Percentiles rank a stretch among this genome's conserved stretches.
Conservation (phyloP, 2,888 invertebrate species). For the Merodon equestris region DNA sequence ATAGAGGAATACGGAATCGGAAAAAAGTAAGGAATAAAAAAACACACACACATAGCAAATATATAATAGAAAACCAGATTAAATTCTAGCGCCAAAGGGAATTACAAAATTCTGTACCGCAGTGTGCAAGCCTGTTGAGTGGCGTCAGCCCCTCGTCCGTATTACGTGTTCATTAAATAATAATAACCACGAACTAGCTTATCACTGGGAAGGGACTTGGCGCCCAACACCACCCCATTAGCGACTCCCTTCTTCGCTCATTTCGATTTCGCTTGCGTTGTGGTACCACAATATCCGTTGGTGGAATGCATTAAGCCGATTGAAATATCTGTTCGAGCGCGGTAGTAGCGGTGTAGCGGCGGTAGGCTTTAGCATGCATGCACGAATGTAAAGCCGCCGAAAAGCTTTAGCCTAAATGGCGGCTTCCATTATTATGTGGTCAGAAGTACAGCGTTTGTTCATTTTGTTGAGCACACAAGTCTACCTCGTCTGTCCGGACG, state of each 20-base stretch:
- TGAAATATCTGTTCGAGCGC: conserved; percentile 62
- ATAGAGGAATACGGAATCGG: conserved; percentile 20
- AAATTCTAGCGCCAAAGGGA: conserved; percentile 63
- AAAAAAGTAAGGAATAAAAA: conserved; percentile 1
- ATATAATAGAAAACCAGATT: conserved; percentile 40
- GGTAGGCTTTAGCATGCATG: conserved; percentile 34
- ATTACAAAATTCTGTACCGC: conserved; percentile 55
- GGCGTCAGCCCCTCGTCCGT: conserved; percentile 7
- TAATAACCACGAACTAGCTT: conserved; percentile 47
- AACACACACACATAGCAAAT: too few relatives aligned
- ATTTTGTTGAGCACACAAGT: conserved; percentile 20
- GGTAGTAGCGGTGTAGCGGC: not conserved
- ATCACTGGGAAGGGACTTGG: not conserved
- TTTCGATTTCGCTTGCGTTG: conserved; percentile 22
- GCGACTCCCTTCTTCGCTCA: not conserved
- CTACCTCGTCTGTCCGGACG: conserved; percentile 10
- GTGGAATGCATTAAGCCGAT: conserved; percentile 66
- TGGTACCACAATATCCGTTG: conserved; percentile 30
- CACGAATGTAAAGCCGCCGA: conserved; percentile 36
- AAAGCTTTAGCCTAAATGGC: conserved; percentile 36
- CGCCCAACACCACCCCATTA: too few relatives aligned
- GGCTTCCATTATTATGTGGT: conserved; percentile 56
- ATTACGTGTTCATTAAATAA: conserved; percentile 64
- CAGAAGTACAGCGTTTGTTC: conserved; percentile 43
- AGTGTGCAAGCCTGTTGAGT: conserved; percentile 57